Percentiles rank a stretch among this genome's conserved stretches.
Conservation (phyloP, 2,113 vertebrate genomes). For the Tupaia chinensis region DNA sequence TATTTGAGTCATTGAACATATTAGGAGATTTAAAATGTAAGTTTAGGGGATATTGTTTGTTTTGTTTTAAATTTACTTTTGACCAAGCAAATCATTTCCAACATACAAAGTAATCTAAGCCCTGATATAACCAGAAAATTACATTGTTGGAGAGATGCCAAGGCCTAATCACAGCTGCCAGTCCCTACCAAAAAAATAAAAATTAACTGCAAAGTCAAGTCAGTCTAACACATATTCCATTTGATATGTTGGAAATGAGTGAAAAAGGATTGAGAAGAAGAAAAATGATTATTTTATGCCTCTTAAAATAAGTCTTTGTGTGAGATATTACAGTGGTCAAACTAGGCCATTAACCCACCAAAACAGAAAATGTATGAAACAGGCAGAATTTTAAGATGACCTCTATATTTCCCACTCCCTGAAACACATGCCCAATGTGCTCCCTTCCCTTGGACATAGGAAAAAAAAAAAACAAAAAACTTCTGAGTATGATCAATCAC, state of each 20-base stretch:
- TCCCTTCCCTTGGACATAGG: neutral
- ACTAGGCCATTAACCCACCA: neutral
- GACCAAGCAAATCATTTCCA: neutral
- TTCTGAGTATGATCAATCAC: neutral
- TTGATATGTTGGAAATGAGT: neutral
- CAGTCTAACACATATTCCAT: neutral
- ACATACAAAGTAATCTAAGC: neutral
- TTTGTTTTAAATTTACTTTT: slow-evolving; percentile 41
- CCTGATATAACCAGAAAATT: neutral
- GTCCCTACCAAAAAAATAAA: neutral
- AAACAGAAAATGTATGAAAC: neutral
- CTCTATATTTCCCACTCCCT: neutral
- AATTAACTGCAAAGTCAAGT: neutral
- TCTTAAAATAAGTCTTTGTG: neutral
- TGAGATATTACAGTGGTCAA: neutral
- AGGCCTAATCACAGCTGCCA: neutral
- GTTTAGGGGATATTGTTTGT: neutral
- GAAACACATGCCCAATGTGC: fast-evolving
- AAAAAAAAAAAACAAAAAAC: neutral
- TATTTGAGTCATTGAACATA: neutral
- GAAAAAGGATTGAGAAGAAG: neutral
- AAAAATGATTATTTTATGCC: neutral
- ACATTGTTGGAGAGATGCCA: neutral
- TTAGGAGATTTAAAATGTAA: neutral
- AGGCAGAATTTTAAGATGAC: neutral